These are phyloP conservation scores for Nomada goodeniana DNA, from an alignment of 2,888 invertebrate genomes.

Conservation along the genomic window DNA sequence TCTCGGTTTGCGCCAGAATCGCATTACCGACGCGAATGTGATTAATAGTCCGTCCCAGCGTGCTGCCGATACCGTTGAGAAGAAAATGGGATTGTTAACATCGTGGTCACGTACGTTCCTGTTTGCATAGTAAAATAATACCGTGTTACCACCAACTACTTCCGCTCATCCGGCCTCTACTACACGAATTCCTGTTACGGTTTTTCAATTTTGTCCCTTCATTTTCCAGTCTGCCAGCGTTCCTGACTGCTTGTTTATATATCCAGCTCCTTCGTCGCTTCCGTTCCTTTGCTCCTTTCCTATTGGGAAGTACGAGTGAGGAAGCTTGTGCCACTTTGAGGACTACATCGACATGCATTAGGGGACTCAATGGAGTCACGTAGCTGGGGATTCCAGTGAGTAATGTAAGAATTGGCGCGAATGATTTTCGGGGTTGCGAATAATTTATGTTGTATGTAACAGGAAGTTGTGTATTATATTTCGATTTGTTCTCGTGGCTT, in stretches of 20 bases:
- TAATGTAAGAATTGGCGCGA: not conserved
- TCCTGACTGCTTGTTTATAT: not conserved
- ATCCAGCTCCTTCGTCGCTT: not conserved
- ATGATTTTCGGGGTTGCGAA: not conserved
- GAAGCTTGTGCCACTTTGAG: conserved; percentile 6
- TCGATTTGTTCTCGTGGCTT: too few relatives aligned
- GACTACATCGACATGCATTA: not conserved
- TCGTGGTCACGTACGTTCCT: conserved; percentile 59
- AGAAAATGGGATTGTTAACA: conserved; percentile 64
- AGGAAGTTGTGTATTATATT: too few relatives aligned
- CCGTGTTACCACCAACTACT: conserved; percentile 29
- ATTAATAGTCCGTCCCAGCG: conserved; percentile 54
- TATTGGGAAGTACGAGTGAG: not conserved
- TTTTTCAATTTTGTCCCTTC: conserved; percentile 31
- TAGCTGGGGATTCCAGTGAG: not conserved
- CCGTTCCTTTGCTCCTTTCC: not conserved
- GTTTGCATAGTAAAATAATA: conserved; percentile 65
- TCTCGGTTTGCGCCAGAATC: conserved; percentile 31
- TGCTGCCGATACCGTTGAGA: conserved; percentile 32
- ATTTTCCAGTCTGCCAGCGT: conserved; percentile 1
- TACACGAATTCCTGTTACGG: conserved; percentile 22
- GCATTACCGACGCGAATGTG: conserved; percentile 56
- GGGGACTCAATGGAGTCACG: not conserved
- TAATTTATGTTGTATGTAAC: not conserved
- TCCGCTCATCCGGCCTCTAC: not conserved